phyloP scores from a whole-genome alignment of 2,797 vertebrate genomes.

The Eutrigla gurnardus region DNA sequence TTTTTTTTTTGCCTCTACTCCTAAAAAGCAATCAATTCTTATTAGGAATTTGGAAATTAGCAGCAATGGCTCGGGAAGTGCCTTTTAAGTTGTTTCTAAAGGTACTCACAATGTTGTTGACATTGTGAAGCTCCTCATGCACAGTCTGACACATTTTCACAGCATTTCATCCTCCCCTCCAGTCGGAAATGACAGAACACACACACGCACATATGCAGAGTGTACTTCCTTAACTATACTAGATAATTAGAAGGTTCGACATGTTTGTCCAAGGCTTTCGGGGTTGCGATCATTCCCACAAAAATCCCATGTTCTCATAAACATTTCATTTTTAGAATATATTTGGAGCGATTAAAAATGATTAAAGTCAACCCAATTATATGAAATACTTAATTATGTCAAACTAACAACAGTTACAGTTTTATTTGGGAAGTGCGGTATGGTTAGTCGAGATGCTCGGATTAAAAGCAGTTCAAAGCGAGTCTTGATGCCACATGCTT shows the following conservation, averaged over 20 bases:
- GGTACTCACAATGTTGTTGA: slow-evolving; percentile 54
- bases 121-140: slow-evolving; percentile 55
- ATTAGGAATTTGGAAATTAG: slow-evolving; percentile 49
- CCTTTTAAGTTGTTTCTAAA: slow-evolving; percentile 47
- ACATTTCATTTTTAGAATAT: slow-evolving; percentile 86
- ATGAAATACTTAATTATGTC: slow-evolving; percentile 85
- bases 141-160: slow-evolving; percentile 62
- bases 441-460: slow-evolving; percentile 65
- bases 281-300: slow-evolving; percentile 81
- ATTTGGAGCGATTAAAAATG: slow-evolving; percentile 83
- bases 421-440: slow-evolving; percentile 84
- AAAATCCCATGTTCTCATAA: slow-evolving; percentile 83
- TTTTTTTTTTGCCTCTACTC: slow-evolving; percentile 46
- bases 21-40: slow-evolving; percentile 46
- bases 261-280: slow-evolving; percentile 79
- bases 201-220: slow-evolving; percentile 61
- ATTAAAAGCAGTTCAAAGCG: slow-evolving; percentile 67
- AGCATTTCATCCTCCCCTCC: slow-evolving; percentile 55
- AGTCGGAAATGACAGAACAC: slow-evolving; percentile 62
- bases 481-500: slow-evolving; percentile 80
- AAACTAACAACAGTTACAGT: slow-evolving; percentile 71
- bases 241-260: slow-evolving; percentile 84
- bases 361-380: slow-evolving; percentile 83
- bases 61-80: slow-evolving; percentile 32
- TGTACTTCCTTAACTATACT: slow-evolving; percentile 75